Evolutionary conservation across 2,797 vertebrate genomes (phyloP).

Genomic region (Numenius phaeopus): DNA sequence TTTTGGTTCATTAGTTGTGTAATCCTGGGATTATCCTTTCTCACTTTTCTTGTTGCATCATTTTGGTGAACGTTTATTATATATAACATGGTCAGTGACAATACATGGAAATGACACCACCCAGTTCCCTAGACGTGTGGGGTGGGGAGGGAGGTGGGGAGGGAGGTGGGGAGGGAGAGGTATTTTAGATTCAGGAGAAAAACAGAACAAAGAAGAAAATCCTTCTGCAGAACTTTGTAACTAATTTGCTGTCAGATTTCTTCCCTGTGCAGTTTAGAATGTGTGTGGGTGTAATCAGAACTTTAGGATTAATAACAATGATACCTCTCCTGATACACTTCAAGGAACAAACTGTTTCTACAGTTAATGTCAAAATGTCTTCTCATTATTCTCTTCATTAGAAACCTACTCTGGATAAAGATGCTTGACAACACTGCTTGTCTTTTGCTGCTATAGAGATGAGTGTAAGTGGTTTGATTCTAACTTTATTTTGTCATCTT

Average conservation of each 20-base stretch:
- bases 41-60: neutral
- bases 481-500: neutral
- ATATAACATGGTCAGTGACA: neutral
- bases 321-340: neutral
- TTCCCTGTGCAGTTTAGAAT: neutral
- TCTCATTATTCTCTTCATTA: neutral
- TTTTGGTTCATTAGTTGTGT: neutral
- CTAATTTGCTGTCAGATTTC: neutral
- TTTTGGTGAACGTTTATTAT: neutral
- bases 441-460: neutral
- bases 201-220: neutral
- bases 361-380: neutral
- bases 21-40: neutral
- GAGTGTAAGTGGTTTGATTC: neutral
- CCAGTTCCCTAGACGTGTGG: neutral
- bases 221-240: neutral
- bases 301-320: neutral
- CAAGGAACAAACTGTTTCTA: neutral
- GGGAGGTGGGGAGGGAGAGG: accelerated
- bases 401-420: neutral
- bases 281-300: neutral
- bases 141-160: accelerated
- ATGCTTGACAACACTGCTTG: neutral
- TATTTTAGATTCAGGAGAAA: neutral
- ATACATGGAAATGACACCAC: neutral